phyloP scores from a whole-genome alignment of 2,797 vertebrate species.

The Muscicapa comitata region DNA sequence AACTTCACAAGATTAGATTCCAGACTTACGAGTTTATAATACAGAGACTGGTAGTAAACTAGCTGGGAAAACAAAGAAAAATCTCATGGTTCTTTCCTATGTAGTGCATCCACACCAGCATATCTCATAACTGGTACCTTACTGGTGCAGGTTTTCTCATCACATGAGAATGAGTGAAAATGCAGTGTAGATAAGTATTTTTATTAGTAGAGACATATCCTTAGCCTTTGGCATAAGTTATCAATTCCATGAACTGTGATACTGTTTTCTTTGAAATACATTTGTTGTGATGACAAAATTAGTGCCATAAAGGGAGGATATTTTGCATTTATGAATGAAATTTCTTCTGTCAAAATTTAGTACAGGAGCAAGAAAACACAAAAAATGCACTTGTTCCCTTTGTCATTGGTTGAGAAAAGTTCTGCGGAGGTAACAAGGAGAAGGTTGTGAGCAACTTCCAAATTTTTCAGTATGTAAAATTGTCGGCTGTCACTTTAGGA shows the following conservation, averaged over 20 bases:
- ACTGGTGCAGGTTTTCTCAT: neutral
- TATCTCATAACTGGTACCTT: neutral
- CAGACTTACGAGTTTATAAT: neutral
- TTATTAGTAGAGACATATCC: neutral
- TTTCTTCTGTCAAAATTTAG: neutral
- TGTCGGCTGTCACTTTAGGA: neutral
- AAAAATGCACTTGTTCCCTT: neutral
- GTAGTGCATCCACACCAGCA: neutral
- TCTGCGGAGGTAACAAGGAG: neutral
- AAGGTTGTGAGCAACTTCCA: neutral
- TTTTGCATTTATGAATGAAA: slow-evolving; percentile 33
- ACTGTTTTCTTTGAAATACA: neutral
- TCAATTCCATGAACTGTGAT: neutral
- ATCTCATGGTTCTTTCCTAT: neutral
- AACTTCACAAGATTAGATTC: neutral
- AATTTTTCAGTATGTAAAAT: neutral
- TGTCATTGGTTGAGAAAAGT: neutral
- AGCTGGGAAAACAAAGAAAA: neutral
- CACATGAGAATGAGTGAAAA: neutral
- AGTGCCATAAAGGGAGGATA: neutral
- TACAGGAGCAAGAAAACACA: neutral
- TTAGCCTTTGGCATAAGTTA: slow-evolving; percentile 19
- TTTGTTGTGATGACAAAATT: slow-evolving; percentile 3
- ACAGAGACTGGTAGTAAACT: neutral
- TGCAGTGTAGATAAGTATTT: neutral